These are phyloP conservation scores for Molorchus minor DNA, from an alignment of 2,888 invertebrate genomes.

Conservation along the genomic window DNA sequence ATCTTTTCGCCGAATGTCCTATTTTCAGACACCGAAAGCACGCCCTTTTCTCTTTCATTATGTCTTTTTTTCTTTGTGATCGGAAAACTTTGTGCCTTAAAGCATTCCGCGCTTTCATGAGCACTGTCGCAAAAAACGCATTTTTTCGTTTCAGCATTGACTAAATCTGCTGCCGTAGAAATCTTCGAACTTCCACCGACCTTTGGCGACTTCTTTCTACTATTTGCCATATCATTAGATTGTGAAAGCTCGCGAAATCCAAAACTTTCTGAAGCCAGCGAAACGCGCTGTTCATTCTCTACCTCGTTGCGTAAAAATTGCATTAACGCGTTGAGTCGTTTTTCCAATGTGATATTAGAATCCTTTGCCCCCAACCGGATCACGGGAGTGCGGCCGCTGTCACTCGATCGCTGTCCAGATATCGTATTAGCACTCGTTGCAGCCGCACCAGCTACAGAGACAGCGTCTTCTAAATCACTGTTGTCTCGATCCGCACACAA, in stretches of 20 bases:
- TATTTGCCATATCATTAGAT: not conserved
- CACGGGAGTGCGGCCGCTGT: no score
- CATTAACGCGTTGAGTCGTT: not conserved
- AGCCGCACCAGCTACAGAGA: no score
- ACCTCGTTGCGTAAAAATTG: no score
- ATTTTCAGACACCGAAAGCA: slow-evolving; percentile 44
- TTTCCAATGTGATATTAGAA: no score
- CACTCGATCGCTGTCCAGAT: no score
- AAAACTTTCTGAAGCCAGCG: slow-evolving; percentile 1
- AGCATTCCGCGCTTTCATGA: not conserved
- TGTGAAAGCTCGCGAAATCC: not conserved
- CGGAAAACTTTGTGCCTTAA: not conserved
- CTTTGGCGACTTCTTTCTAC: no score
- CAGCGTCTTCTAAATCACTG: no score
- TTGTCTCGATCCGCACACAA: no score
- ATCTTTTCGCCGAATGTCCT: slow-evolving; percentile 39
- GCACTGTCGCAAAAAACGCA: not conserved
- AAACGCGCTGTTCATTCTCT: no score
- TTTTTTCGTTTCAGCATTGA: not conserved
- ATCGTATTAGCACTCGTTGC: no score
- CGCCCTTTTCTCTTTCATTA: slow-evolving; percentile 17
- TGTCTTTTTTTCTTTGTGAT: not conserved
- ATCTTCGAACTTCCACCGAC: not conserved
- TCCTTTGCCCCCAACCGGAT: no score
- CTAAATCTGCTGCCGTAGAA: slow-evolving; percentile 9